These are phyloP conservation scores for Phymatocera aterrima DNA, from an alignment of 2,888 invertebrate genomes.

Conservation along the genomic window DNA sequence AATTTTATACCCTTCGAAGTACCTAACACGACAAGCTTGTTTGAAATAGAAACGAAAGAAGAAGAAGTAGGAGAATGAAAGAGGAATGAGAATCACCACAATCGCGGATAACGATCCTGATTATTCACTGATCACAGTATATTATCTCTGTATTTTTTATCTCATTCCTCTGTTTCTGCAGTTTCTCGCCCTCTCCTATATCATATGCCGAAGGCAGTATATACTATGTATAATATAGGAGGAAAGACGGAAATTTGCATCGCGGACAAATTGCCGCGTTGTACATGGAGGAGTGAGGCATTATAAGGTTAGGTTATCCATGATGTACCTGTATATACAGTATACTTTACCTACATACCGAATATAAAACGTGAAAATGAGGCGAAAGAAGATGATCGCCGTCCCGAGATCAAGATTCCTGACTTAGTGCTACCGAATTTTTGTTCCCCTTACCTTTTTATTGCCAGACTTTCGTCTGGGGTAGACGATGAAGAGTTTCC, in stretches of 20 bases:
- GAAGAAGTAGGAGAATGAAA: background rate
- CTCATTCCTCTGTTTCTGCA: background rate
- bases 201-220: too few species aligned
- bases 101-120: background rate
- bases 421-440: background rate
- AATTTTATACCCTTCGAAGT: background rate
- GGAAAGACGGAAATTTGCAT: constrained; percentile 7
- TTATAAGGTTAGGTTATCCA: background rate
- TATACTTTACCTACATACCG: background rate
- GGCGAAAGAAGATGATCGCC: too few species aligned
- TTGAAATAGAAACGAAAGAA: background rate
- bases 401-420: constrained; percentile 24
- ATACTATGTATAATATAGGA: too few species aligned
- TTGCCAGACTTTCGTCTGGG: constrained; percentile 14
- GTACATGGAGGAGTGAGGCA: background rate
- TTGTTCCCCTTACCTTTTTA: too few species aligned
- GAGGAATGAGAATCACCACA: background rate
- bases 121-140: background rate
- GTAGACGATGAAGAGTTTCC: constrained; percentile 4
- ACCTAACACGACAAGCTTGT: background rate
- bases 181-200: too few species aligned
- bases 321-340: background rate
- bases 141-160: background rate
- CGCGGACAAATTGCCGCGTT: background rate
- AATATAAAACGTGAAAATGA: constrained; percentile 25